Percentiles rank a stretch among this genome's conserved stretches.
Conservation (phyloP, 2,797 vertebrate genomes). For the Nothura maculosa region DNA sequence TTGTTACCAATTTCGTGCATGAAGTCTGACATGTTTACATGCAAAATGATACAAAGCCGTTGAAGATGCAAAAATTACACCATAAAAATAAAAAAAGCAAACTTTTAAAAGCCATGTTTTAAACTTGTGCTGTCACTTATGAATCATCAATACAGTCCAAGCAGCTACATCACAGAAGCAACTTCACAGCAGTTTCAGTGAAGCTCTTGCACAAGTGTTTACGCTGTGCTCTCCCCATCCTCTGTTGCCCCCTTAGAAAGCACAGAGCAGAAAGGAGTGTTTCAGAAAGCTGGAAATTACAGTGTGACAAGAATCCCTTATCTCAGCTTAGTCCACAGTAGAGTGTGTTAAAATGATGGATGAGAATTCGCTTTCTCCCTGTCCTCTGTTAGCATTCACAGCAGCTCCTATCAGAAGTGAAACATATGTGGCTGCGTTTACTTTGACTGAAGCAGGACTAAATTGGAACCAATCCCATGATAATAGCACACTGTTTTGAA, state of each 20-base stretch:
- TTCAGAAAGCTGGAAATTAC: conserved; percentile 56
- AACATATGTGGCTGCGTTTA: conserved; percentile 22
- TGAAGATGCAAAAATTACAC: conserved; percentile 5
- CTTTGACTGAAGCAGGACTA: conserved; percentile 22
- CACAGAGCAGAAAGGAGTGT: conserved; percentile 20
- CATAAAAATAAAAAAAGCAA: background rate
- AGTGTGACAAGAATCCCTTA: conserved; percentile 65
- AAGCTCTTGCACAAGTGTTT: conserved; percentile 42
- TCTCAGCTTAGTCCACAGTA: conserved; percentile 27
- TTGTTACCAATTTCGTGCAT: background rate
- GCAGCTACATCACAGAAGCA: background rate
- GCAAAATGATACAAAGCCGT: background rate
- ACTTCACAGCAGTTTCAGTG: conserved; percentile 32
- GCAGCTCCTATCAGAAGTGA: conserved; percentile 58
- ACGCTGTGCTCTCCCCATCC: background rate
- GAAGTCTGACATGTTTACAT: background rate
- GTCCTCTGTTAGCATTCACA: conserved; percentile 30
- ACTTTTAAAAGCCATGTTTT: conserved; percentile 32
- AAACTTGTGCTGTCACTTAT: conserved; percentile 25
- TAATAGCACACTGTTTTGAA: background rate
- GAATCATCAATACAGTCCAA: background rate
- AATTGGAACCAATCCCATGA: background rate
- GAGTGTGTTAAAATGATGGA: conserved; percentile 62
- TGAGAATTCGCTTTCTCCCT: conserved; percentile 33
- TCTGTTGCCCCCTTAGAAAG: background rate